phyloP scores from a whole-genome alignment of 1,140 invertebrate species.

The Heliconius himera region DNA sequence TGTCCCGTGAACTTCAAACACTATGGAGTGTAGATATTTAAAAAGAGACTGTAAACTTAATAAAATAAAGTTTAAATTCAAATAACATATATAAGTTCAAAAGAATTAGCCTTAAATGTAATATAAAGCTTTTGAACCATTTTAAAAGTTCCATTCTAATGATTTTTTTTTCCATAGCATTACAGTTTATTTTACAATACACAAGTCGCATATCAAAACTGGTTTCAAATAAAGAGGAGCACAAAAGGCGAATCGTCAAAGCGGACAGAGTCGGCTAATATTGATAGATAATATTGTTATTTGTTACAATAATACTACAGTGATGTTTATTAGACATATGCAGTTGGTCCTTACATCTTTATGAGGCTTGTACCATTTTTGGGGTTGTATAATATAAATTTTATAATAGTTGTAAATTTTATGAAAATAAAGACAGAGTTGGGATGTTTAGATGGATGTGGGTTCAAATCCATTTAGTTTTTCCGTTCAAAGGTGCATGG shows the following conservation, averaged over 20 bases:
- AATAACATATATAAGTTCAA: neutral
- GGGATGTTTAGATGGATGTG: no score
- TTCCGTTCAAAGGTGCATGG: no score
- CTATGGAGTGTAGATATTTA: neutral
- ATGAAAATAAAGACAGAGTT: no score
- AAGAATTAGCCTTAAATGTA: conserved; percentile 8
- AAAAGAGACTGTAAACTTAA: neutral
- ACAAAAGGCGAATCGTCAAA: conserved; percentile 39
- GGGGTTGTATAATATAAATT: neutral
- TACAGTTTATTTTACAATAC: conserved; percentile 18
- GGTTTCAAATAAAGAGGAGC: conserved; percentile 23
- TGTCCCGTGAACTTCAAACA: conserved; percentile 38
- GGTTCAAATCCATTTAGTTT: no score
- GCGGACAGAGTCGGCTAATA: conserved; percentile 34
- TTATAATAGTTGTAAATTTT: neutral
- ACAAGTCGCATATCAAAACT: neutral
- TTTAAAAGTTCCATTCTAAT: neutral
- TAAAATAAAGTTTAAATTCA: neutral
- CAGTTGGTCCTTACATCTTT: conserved; percentile 14
- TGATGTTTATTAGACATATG: conserved; percentile 26
- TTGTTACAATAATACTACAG: conserved; percentile 33
- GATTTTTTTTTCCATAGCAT: neutral
- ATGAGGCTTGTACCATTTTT: neutral
- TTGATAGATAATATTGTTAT: conserved; percentile 43
- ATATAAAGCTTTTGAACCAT: conserved; percentile 5